These are phyloP conservation scores for Stenchaetothrips biformis DNA, from an alignment of 2,888 invertebrate species.

Conservation along the genomic window DNA sequence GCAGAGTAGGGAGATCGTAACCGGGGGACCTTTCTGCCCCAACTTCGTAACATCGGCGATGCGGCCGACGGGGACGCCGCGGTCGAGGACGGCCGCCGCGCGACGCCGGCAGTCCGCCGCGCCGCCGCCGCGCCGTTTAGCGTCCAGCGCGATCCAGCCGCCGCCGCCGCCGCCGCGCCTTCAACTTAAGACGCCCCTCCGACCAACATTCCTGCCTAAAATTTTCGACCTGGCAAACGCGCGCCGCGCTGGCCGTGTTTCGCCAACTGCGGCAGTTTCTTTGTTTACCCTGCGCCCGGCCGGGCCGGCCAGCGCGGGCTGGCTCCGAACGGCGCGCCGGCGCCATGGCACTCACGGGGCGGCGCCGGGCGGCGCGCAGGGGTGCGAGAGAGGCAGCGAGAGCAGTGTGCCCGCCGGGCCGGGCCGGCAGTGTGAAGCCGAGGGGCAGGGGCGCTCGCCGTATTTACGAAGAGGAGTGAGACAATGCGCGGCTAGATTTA, in stretches of 20 bases:
- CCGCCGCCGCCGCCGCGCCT: not conserved
- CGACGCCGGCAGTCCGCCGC: not conserved
- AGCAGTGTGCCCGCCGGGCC: too few relatives aligned
- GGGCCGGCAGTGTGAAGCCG: not conserved
- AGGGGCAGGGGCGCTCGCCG: not conserved
- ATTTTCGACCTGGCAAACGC: too few relatives aligned
- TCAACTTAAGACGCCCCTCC: not conserved
- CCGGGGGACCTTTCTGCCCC: not conserved
- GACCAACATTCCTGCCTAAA: too few relatives aligned
- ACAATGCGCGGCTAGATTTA: constrained; percentile 4
- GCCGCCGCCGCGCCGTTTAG: not conserved
- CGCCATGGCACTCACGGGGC: not conserved
- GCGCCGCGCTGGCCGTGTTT: too few relatives aligned
- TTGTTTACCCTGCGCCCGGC: too few relatives aligned
- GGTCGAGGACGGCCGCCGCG: not conserved
- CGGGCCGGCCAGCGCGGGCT: not conserved
- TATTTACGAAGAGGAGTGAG: constrained; percentile 1
- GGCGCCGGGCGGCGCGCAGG: not conserved
- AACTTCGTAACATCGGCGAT: not conserved
- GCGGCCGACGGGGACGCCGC: not conserved
- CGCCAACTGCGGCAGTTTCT: too few relatives aligned
- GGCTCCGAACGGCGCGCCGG: not conserved
- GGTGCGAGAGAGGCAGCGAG: too few relatives aligned
- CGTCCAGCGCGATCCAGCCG: not conserved
- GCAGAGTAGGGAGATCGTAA: not conserved